Conservation (phyloP, 2,113 vertebrate genomes). For the Lichenostomus cassidix region DNA sequence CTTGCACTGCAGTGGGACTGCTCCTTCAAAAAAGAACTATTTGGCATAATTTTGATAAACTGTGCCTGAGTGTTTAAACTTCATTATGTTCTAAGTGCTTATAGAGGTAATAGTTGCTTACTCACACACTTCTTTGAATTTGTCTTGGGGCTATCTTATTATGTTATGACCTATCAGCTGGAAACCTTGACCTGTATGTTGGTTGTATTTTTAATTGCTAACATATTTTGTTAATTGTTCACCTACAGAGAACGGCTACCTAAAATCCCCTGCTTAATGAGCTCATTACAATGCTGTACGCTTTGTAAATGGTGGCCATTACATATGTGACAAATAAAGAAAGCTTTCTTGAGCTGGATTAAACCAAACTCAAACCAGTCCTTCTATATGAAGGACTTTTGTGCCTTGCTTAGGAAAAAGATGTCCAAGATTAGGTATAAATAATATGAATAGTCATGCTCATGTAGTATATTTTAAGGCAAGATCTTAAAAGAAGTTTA, state of each 20-base stretch:
- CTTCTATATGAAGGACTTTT: conserved; percentile 7
- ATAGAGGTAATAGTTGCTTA: conserved; percentile 46
- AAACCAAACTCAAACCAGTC: conserved; percentile 53
- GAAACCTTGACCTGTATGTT: conserved; percentile 42
- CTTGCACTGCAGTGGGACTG: conserved; percentile 14
- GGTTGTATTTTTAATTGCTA: conserved; percentile 49
- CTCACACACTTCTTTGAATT: conserved; percentile 46
- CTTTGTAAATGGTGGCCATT: neutral
- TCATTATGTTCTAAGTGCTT: conserved; percentile 26
- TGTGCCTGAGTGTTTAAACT: neutral
- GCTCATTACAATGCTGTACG: conserved; percentile 58
- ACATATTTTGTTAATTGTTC: conserved; percentile 68
- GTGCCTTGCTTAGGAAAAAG: neutral
- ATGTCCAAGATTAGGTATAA: neutral
- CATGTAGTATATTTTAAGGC: neutral
- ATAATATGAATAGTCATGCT: neutral
- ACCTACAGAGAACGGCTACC: conserved; percentile 28
- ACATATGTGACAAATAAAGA: neutral
- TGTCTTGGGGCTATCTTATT: conserved; percentile 45
- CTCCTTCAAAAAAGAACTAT: conserved; percentile 1
- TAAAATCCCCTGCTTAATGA: conserved; percentile 53
- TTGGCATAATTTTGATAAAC: conserved; percentile 42
- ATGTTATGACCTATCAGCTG: conserved; percentile 1
- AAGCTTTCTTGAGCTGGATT: neutral
- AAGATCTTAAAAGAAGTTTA: neutral